Conservation (phyloP, 53 echinoderm and acorn worm genomes). For the Zoroaster sp. region DNA sequence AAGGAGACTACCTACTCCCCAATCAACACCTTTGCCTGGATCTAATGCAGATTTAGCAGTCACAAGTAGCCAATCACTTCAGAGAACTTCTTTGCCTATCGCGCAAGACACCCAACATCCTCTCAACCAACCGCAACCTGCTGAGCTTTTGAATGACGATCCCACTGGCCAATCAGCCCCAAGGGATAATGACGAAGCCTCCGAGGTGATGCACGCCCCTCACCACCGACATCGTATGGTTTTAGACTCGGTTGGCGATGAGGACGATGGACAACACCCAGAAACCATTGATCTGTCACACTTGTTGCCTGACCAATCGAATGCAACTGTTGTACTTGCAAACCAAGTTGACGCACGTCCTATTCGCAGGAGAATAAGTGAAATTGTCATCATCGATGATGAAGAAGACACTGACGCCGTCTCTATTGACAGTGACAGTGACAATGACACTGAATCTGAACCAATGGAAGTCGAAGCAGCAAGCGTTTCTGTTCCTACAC, state of each 20-base stretch:
- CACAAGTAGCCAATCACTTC: not conserved
- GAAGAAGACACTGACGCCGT: not conserved
- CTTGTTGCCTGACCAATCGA: not conserved
- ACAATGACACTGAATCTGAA: constrained; percentile 1
- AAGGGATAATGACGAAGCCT: constrained; percentile 3
- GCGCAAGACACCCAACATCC: not conserved
- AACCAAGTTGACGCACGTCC: too few relatives aligned
- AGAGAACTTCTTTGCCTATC: not conserved
- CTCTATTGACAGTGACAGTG: constrained; percentile 9
- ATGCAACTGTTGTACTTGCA: not conserved
- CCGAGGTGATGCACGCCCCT: constrained; percentile 34
- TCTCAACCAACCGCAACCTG: not conserved
- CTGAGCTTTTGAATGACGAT: not conserved
- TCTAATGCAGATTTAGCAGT: not conserved
- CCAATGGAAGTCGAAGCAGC: not conserved
- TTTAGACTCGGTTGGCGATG: not conserved
- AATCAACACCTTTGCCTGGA: not conserved
- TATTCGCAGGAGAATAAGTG: not conserved
- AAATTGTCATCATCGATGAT: not conserved
- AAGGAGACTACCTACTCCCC: not conserved
- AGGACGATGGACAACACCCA: not conserved
- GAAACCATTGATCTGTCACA: not conserved
- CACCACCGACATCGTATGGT: constrained; percentile 6
- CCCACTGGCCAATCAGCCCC: not conserved
- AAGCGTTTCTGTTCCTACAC: not conserved